Evolutionary conservation across 1,140 invertebrate species (phyloP).

Genomic region (Araneus ventricosus): DNA sequence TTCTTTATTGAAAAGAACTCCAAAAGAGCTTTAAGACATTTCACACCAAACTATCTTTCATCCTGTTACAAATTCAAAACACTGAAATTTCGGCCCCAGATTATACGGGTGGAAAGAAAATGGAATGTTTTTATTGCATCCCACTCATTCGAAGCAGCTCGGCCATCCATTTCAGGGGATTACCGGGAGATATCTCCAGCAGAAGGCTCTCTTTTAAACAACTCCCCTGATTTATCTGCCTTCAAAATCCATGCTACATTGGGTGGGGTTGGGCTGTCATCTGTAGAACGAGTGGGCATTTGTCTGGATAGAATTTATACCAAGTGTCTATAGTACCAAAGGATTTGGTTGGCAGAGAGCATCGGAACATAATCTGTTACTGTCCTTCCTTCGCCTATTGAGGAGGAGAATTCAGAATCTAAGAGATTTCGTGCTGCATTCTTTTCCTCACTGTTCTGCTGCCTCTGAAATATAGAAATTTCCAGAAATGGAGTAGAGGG

Average conservation of each 20-base stretch:
- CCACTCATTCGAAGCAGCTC: neutral
- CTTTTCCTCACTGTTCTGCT: neutral
- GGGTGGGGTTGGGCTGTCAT: neutral
- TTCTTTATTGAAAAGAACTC: neutral
- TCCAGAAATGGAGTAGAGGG: no score
- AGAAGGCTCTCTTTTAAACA: neutral
- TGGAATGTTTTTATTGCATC: neutral
- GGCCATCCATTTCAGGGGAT: neutral
- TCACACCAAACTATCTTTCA: neutral
- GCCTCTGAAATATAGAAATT: no score
- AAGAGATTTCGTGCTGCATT: neutral
- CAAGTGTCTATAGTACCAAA: neutral
- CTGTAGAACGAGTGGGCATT: neutral
- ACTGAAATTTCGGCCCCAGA: neutral
- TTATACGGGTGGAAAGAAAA: neutral
- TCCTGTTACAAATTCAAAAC: conserved; percentile 17
- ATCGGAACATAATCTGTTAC: neutral
- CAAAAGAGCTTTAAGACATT: neutral
- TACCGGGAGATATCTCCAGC: neutral
- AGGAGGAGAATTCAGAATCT: neutral
- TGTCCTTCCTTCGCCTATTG: neutral
- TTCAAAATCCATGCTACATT: conserved; percentile 5
- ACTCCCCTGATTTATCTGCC: neutral
- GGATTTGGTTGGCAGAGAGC: neutral
- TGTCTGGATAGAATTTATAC: neutral